phyloP scores from a whole-genome alignment of 2,113 vertebrate species.

The Solea senegalensis region DNA sequence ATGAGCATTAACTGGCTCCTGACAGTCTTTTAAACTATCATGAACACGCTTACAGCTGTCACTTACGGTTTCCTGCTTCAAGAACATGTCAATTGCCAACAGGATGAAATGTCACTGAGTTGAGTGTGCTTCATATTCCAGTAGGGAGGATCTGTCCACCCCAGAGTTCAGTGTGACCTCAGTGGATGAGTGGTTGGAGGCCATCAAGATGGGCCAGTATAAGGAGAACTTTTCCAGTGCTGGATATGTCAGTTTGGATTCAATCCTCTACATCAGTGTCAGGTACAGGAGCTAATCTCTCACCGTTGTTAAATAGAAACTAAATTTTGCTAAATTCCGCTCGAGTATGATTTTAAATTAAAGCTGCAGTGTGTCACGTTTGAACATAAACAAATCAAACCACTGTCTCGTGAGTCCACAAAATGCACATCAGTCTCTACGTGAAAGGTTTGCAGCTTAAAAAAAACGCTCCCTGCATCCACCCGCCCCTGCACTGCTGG shows the following conservation, averaged over 20 bases:
- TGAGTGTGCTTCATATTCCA: slow-evolving; percentile 50
- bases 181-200: slow-evolving; percentile 86
- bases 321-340: slow-evolving; percentile 4
- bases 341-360: slow-evolving; percentile 32
- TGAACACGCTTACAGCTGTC: neutral
- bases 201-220: slow-evolving; percentile 86
- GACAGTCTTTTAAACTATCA: neutral
- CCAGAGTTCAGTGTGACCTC: slow-evolving; percentile 82
- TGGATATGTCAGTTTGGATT: slow-evolving; percentile 85
- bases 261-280: slow-evolving; percentile 84
- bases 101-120: slow-evolving; percentile 24
- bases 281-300: slow-evolving; percentile 69
- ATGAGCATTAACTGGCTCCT: slow-evolving; percentile 8
- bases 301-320: slow-evolving; percentile 21
- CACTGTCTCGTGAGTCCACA: no score
- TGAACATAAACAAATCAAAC: no score
- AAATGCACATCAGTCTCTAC: no score
- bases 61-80: neutral
- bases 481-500: no score
- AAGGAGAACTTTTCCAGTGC: slow-evolving; percentile 84
- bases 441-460: no score
- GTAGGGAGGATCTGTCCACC: slow-evolving; percentile 81
- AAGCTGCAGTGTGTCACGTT: neutral
- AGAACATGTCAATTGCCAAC: slow-evolving; percentile 8
- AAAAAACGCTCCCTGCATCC: no score